phyloP scores from a whole-genome alignment of 2,113 vertebrate genomes.

The Origma solitaria region DNA sequence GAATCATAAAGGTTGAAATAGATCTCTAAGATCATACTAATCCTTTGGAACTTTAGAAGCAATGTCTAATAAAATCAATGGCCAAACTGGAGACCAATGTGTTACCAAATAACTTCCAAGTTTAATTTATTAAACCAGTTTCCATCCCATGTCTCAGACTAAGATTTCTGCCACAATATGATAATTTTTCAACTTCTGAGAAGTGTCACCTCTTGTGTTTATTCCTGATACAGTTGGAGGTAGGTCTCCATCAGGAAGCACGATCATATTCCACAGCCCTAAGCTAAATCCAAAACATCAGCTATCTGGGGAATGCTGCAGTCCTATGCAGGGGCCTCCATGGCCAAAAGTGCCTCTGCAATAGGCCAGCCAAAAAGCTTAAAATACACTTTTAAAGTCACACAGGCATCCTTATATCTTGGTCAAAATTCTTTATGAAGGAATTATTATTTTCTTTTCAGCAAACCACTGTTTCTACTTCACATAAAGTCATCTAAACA shows the following conservation, averaged over 20 bases:
- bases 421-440: background rate
- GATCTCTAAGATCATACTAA: background rate
- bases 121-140: background rate
- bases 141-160: background rate
- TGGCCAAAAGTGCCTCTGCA: background rate
- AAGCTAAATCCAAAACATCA: background rate
- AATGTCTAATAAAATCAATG: background rate
- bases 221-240: background rate
- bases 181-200: background rate
- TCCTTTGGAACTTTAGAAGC: background rate
- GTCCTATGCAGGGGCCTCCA: background rate
- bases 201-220: background rate
- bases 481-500: background rate
- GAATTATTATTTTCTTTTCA: background rate
- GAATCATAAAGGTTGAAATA: background rate
- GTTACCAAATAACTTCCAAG: background rate
- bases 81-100: background rate
- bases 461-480: background rate
- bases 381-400: background rate
- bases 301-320: background rate
- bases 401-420: background rate
- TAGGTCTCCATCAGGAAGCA: background rate
- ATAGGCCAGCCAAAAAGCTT: background rate
- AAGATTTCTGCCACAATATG: background rate
- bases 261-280: background rate